A percentile compares a stretch with the other conserved stretches of the same genome.
These are phyloP conservation scores for Cheiracanthium punctorium DNA, from an alignment of 2,888 invertebrate genomes.

Conservation along the genomic window DNA sequence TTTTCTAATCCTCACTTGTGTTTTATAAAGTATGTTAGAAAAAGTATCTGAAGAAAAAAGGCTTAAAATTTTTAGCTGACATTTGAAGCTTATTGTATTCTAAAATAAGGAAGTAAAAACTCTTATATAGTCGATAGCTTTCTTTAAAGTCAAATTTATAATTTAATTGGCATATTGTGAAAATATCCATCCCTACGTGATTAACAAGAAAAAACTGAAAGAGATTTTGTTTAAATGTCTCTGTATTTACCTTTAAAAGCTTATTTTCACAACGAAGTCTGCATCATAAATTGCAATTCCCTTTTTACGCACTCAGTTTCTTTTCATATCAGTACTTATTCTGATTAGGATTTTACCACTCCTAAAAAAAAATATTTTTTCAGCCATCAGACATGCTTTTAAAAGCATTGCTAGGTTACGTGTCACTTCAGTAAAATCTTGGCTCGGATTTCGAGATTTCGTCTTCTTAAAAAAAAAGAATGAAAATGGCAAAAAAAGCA, in stretches of 20 bases:
- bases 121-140: no score
- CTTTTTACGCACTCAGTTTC: conserved; percentile 42
- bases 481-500: background rate
- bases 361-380: no score
- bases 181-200: background rate
- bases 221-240: background rate
- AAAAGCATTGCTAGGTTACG: conserved; percentile 58
- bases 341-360: background rate
- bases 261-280: background rate
- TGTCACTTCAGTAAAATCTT: conserved; percentile 24
- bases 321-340: background rate
- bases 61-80: no score
- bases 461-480: conserved; percentile 14
- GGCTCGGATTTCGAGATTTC: conserved; percentile 20
- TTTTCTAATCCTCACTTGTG: background rate
- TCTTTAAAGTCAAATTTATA: no score
- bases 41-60: no score
- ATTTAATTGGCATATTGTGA: background rate
- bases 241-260: background rate
- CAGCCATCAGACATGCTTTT: conserved; percentile 41
- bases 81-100: no score
- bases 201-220: background rate
- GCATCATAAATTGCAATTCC: conserved; percentile 64
- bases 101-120: no score
- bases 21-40: background rate